Percentiles rank a stretch among this genome's conserved stretches.
Evolutionary conservation across 2,888 invertebrate species (phyloP).

Genomic region (Panopea generosa): DNA sequence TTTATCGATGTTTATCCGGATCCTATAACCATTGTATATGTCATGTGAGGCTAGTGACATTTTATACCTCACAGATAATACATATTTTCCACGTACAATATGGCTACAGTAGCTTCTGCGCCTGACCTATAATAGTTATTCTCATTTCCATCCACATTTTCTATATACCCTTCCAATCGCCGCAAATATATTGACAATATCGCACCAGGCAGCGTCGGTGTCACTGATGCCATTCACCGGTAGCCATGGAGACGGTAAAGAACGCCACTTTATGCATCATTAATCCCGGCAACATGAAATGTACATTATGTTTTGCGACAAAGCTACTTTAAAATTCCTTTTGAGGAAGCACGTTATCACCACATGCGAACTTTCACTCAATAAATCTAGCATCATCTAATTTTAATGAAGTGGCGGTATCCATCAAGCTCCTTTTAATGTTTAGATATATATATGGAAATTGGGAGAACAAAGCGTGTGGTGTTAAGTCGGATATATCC

Average conservation of each 20-base stretch:
- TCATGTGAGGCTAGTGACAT: too few species aligned
- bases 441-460: not conserved
- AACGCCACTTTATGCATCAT: slow-evolving; percentile 49
- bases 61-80: too few species aligned
- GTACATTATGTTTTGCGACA: slow-evolving; percentile 59
- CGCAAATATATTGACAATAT: too few species aligned
- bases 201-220: not conserved
- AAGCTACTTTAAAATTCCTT: slow-evolving; percentile 57
- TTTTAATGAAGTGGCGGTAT: slow-evolving; percentile 42
- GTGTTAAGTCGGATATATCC: too few species aligned
- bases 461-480: not conserved
- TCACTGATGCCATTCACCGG: slow-evolving; percentile 23
- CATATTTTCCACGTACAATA: too few species aligned
- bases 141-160: too few species aligned
- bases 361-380: slow-evolving; percentile 30
- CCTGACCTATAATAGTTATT: too few species aligned
- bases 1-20: too few species aligned
- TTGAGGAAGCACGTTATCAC: slow-evolving; percentile 50
- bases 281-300: slow-evolving; percentile 57
- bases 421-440: too few species aligned
- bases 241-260: slow-evolving; percentile 44
- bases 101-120: too few species aligned
- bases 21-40: too few species aligned
- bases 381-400: slow-evolving; percentile 34
- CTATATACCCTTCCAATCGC: too few species aligned